Evolutionary conservation across 2,797 vertebrate genomes (phyloP).

Genomic region (Avahi laniger): DNA sequence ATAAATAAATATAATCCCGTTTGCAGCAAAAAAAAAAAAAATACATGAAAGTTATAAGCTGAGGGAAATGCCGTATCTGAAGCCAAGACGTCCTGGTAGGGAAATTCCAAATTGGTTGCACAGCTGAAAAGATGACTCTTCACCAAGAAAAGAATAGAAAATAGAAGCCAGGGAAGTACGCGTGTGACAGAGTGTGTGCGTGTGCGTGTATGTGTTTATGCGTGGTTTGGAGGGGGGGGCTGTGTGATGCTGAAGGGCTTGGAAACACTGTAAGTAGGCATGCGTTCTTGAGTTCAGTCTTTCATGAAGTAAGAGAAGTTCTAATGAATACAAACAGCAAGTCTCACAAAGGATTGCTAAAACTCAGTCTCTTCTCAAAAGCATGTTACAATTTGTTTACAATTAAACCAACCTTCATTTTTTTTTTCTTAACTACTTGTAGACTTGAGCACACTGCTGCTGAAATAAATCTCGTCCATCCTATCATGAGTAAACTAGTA

Average conservation of each 20-base stretch:
- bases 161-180: neutral
- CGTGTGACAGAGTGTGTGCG: neutral
- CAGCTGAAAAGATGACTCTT: neutral
- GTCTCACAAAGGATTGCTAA: neutral
- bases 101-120: neutral
- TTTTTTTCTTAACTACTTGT: neutral
- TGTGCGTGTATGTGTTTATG: no score
- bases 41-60: neutral
- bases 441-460: neutral
- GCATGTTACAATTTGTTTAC: neutral
- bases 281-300: neutral
- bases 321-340: neutral
- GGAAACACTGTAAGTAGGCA: neutral
- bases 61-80: neutral
- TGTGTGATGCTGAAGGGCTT: neutral
- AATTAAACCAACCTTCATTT: neutral
- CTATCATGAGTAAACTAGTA: neutral
- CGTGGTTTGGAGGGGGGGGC: neutral
- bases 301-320: neutral
- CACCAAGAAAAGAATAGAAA: neutral
- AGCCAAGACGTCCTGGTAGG: neutral
- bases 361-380: neutral
- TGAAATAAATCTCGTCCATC: constrained; percentile 27
- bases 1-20: neutral
- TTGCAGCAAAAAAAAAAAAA: neutral